phyloP scores from a whole-genome alignment of 53 echinoderm and acorn worm genomes.

The Patiria pectinifera region DNA sequence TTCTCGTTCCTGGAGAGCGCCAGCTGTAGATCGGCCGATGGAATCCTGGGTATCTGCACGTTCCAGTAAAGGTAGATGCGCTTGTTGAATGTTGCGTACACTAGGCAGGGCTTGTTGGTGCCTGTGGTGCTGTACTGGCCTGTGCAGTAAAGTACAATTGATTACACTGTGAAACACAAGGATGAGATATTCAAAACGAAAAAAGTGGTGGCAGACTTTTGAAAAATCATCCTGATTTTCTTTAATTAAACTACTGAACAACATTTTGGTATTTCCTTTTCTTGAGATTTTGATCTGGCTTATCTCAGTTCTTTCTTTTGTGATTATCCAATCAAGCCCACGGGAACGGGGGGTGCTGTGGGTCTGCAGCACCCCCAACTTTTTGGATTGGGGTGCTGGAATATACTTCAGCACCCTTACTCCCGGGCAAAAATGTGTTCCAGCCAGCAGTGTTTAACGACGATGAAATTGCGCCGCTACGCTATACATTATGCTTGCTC shows the following conservation, averaged over 20 bases:
- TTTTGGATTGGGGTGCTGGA: no score
- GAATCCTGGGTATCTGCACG: constrained; percentile 82
- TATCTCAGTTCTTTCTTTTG: background rate
- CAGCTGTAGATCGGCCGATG: constrained; percentile 79
- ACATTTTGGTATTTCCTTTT: background rate
- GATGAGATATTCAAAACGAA: no score
- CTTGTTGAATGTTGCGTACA: constrained; percentile 95
- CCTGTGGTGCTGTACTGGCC: constrained; percentile 91
- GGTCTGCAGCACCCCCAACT: no score
- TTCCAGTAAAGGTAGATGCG: constrained; percentile 96
- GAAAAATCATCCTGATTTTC: no score
- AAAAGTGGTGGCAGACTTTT: no score
- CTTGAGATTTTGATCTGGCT: background rate
- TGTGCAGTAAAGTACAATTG: background rate
- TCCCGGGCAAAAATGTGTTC: no score
- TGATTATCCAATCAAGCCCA: background rate
- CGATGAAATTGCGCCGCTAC: no score
- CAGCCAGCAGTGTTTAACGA: no score
- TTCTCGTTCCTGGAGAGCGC: constrained; percentile 68
- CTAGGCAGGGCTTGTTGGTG: constrained; percentile 86
- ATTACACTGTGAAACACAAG: no score
- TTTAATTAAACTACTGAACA: no score
- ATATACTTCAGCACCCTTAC: no score
- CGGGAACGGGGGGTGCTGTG: background rate
- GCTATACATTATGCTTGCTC: no score